phyloP scores from a whole-genome alignment of 64 coral and sea anemone species.

The Actinia equina region DNA sequence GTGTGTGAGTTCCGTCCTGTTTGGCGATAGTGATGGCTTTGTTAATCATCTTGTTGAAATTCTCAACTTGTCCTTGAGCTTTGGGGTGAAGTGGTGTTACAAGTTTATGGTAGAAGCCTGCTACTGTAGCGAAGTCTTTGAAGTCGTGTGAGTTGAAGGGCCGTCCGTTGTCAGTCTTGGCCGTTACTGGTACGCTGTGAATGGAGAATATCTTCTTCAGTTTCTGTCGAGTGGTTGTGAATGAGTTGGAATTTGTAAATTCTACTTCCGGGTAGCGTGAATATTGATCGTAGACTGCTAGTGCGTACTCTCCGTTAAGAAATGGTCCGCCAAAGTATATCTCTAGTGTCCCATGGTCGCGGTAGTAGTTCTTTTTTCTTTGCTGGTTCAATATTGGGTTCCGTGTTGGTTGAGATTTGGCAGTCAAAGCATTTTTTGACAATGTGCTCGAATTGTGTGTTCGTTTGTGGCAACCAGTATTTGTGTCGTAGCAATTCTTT shows the following conservation, averaged over 20 bases:
- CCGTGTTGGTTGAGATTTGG: slow-evolving; percentile 43
- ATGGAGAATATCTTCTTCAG: slow-evolving; percentile 42
- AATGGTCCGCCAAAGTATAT: slow-evolving; percentile 68
- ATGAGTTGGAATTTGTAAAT: slow-evolving; percentile 10
- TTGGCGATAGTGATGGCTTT: slow-evolving; percentile 49
- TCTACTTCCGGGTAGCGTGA: slow-evolving; percentile 53
- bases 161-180: slow-evolving; percentile 41
- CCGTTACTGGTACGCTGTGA: slow-evolving; percentile 25
- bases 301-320: slow-evolving; percentile 55
- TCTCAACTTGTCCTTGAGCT: slow-evolving; percentile 62
- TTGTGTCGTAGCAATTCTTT: slow-evolving; percentile 58
- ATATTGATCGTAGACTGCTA: slow-evolving; percentile 49
- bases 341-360: slow-evolving; percentile 57
- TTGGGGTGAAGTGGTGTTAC: slow-evolving; percentile 45
- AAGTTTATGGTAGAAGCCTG: slow-evolving; percentile 46
- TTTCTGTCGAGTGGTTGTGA: slow-evolving; percentile 30
- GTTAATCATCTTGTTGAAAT: slow-evolving; percentile 65
- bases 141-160: slow-evolving; percentile 54
- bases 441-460: slow-evolving; percentile 43
- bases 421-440: slow-evolving; percentile 61
- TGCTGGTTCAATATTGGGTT: slow-evolving; percentile 42
- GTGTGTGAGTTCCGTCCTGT: not conserved
- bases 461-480: slow-evolving; percentile 64
- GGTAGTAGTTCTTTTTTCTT: slow-evolving; percentile 53
- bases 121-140: not conserved